These are phyloP conservation scores for Lasiurus borealis DNA, from an alignment of 2,113 vertebrate species.

Conservation along the genomic window DNA sequence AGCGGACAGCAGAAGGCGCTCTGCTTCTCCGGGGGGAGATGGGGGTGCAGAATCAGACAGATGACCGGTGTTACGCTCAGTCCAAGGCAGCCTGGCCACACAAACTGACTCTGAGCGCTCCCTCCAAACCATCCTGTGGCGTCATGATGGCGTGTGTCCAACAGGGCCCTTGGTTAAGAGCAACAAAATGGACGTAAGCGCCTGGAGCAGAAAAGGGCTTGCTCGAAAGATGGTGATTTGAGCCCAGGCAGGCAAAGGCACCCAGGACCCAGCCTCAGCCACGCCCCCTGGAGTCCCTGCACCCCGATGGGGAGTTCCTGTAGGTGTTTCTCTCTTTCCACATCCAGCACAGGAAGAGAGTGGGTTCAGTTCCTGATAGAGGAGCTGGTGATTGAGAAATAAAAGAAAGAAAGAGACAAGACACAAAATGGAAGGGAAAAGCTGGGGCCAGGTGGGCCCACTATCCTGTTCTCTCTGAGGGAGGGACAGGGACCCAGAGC, in stretches of 20 bases:
- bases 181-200: background rate
- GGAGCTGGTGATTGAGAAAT: no score
- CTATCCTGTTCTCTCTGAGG: no score
- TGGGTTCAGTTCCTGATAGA: no score
- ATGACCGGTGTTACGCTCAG: constrained; percentile 41
- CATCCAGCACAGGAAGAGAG: no score
- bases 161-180: constrained; percentile 16
- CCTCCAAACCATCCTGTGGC: constrained; percentile 41
- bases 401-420: no score
- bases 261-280: background rate
- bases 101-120: constrained; percentile 54
- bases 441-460: no score
- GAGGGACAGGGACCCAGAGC: no score
- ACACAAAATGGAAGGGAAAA: no score
- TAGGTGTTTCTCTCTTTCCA: no score
- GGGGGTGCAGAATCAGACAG: background rate
- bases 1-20: background rate
- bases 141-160: background rate
- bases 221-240: background rate
- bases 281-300: background rate
- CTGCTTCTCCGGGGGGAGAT: background rate
- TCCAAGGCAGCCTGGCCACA: constrained; percentile 32
- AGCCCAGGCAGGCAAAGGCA: background rate
- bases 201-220: background rate
- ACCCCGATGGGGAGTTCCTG: fast-evolving